Percentiles rank a stretch among this genome's conserved stretches.
Conservation (phyloP, 1,140 invertebrate genomes). For the Lerema accius region DNA sequence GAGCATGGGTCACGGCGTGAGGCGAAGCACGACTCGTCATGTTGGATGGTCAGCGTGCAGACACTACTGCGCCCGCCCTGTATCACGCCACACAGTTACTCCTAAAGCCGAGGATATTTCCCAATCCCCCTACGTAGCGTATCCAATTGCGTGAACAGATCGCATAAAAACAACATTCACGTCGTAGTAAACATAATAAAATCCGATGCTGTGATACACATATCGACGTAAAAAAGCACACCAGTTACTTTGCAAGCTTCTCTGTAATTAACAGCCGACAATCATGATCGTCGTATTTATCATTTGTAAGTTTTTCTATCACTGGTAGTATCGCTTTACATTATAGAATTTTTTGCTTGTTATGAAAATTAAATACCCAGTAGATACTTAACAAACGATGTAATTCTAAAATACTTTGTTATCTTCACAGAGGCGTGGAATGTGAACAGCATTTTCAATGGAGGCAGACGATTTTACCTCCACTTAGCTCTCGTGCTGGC, state of each 20-base stretch:
- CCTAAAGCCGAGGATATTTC: neutral
- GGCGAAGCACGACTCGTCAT: slow-evolving; percentile 63
- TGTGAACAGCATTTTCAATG: slow-evolving; percentile 44
- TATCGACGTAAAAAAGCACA: slow-evolving; percentile 16
- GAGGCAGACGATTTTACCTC: slow-evolving; percentile 47
- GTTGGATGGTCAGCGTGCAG: slow-evolving; percentile 44
- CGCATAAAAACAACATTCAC: slow-evolving; percentile 1
- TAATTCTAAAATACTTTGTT: slow-evolving; percentile 28
- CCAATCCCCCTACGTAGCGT: neutral
- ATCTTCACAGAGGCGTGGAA: slow-evolving; percentile 45
- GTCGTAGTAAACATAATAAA: slow-evolving; percentile 15
- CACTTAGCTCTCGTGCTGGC: slow-evolving; percentile 44
- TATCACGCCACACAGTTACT: neutral
- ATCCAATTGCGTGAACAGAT: neutral
- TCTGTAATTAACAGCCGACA: slow-evolving; percentile 19
- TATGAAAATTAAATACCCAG: slow-evolving; percentile 24
- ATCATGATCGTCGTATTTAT: slow-evolving; percentile 9
- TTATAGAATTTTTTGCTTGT: slow-evolving; percentile 23
- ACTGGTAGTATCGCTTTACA: slow-evolving; percentile 19
- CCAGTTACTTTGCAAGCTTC: slow-evolving; percentile 22
- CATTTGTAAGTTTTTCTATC: slow-evolving; percentile 21
- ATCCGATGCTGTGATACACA: slow-evolving; percentile 4
- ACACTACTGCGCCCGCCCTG: slow-evolving; percentile 32
- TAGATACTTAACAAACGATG: slow-evolving; percentile 3
- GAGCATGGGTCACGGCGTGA: slow-evolving; percentile 73